phyloP scores from a whole-genome alignment of 2,797 vertebrate species.

The Micromesistius poutassou region DNA sequence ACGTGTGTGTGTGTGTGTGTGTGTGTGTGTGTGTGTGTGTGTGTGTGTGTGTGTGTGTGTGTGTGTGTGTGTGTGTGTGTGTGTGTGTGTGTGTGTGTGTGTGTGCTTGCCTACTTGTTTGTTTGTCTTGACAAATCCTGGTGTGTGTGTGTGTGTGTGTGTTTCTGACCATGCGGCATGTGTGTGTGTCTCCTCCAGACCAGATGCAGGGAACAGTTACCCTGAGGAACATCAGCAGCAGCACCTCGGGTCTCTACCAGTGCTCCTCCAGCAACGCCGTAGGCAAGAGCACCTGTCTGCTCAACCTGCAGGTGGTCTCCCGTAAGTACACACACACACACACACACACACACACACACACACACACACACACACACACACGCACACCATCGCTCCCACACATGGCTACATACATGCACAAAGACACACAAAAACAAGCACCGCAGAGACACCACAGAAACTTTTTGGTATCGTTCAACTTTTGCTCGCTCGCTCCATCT shows the following conservation, averaged over 20 bases:
- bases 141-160: not conserved
- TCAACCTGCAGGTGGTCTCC: conserved; percentile 91
- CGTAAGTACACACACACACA: conserved; percentile 78
- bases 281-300: conserved; percentile 90
- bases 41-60: conserved; percentile 16
- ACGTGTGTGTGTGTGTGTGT: not conserved
- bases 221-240: conserved; percentile 90
- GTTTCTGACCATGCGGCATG: not conserved
- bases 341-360: conserved; percentile 10
- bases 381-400: not conserved
- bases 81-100: not conserved
- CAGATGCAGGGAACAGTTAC: conserved; percentile 93
- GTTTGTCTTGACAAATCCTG: not conserved
- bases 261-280: conserved; percentile 93
- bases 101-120: not conserved
- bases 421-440: not conserved
- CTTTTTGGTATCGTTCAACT: no score
- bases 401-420: not conserved
- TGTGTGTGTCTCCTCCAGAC: conserved; percentile 69
- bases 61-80: not conserved
- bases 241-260: conserved; percentile 92
- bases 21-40: not conserved
- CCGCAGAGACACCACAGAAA: not conserved
- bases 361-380: conserved; percentile 7
- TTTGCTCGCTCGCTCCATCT: no score